Conservation (phyloP, 2,888 invertebrate species). For the Ischnus inquisitorius region DNA sequence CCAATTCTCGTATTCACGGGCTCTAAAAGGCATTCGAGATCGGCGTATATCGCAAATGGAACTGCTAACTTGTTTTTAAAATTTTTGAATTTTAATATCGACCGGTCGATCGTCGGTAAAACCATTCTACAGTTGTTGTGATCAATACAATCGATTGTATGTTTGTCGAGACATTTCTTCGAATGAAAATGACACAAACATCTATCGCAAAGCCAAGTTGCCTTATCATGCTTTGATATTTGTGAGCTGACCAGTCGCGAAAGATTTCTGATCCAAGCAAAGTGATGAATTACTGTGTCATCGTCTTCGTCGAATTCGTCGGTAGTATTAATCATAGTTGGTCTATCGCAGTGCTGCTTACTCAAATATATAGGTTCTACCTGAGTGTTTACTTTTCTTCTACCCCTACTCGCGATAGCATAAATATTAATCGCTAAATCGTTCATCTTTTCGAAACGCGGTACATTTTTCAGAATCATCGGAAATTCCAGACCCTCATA, state of each 20-base stretch:
- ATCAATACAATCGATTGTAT: slow-evolving; percentile 16
- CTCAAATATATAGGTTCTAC: slow-evolving; percentile 13
- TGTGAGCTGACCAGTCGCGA: slow-evolving; percentile 12
- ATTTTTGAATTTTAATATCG: slow-evolving; percentile 40
- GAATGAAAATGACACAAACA: slow-evolving; percentile 26
- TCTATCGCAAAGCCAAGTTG: slow-evolving; percentile 40
- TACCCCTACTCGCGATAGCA: background rate
- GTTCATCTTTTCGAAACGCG: background rate
- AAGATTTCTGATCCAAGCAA: slow-evolving; percentile 38
- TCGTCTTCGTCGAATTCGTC: background rate
- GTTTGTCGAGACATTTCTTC: slow-evolving; percentile 11
- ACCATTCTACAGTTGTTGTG: slow-evolving; percentile 21
- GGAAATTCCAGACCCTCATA: slow-evolving; percentile 7
- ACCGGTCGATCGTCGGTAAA: background rate
- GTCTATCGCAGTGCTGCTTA: background rate
- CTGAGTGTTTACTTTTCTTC: background rate
- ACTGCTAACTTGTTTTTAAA: background rate
- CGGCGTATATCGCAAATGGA: slow-evolving; percentile 26
- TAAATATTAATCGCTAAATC: slow-evolving; percentile 9
- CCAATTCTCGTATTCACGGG: background rate
- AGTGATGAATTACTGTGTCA: slow-evolving; percentile 20
- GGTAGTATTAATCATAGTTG: background rate
- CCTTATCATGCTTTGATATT: background rate
- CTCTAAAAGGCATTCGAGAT: slow-evolving; percentile 30
- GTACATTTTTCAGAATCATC: slow-evolving; percentile 7